phyloP scores from a whole-genome alignment of 2,888 invertebrate genomes.

The Mimas tiliae region DNA sequence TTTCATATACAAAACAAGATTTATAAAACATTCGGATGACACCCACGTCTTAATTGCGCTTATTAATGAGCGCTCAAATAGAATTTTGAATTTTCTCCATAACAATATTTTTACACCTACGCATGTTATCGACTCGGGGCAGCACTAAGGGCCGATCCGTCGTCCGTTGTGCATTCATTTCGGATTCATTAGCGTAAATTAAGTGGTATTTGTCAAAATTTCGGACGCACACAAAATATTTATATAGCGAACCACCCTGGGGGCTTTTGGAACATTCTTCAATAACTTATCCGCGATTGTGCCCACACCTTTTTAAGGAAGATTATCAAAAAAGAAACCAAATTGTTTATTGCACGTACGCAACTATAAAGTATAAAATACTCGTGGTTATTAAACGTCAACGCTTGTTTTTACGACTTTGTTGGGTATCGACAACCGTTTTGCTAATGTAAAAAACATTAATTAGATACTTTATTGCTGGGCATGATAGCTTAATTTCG shows the following conservation, averaged over 20 bases:
- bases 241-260: slow-evolving; percentile 67
- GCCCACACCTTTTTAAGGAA: slow-evolving; percentile 56
- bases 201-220: slow-evolving; percentile 83
- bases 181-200: slow-evolving; percentile 81
- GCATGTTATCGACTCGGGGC: slow-evolving; percentile 46
- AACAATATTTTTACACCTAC: slow-evolving; percentile 55
- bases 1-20: slow-evolving; percentile 23
- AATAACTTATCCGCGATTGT: slow-evolving; percentile 62
- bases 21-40: slow-evolving; percentile 15
- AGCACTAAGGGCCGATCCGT: slow-evolving; percentile 61
- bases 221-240: slow-evolving; percentile 74
- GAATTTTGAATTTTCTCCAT: slow-evolving; percentile 41
- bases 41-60: slow-evolving; percentile 22
- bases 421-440: slow-evolving; percentile 67
- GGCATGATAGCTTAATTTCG: slow-evolving; percentile 74
- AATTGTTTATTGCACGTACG: slow-evolving; percentile 60
- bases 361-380: slow-evolving; percentile 58
- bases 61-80: slow-evolving; percentile 19
- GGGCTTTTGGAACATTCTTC: slow-evolving; percentile 59
- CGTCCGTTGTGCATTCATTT: slow-evolving; percentile 74
- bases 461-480: slow-evolving; percentile 71
- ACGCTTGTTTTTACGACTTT: slow-evolving; percentile 66
- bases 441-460: slow-evolving; percentile 75
- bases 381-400: slow-evolving; percentile 67
- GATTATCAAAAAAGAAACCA: slow-evolving; percentile 49